Percentiles rank a stretch among this genome's conserved stretches.
Conservation (phyloP, 1,140 invertebrate genomes). For the Bombus sibiricus region DNA sequence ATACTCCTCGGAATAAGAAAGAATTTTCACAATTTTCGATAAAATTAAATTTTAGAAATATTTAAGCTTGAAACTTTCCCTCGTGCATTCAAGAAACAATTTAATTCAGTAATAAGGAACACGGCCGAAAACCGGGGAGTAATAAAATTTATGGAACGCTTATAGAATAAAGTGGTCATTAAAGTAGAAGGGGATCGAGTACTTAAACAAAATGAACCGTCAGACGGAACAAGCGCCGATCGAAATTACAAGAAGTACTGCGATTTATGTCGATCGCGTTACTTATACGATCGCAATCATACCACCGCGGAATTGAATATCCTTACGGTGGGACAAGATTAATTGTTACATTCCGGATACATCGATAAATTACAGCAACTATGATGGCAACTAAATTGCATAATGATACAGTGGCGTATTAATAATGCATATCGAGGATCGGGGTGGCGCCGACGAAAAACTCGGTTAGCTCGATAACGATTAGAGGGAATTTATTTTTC, state of each 20-base stretch:
- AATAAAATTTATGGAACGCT: constrained; percentile 10
- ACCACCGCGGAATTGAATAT: constrained; percentile 24
- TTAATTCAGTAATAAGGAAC: background rate
- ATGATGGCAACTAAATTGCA: constrained; percentile 51
- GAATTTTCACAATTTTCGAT: background rate
- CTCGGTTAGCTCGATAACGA: constrained; percentile 15
- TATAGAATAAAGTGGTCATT: constrained; percentile 11
- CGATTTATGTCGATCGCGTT: constrained; percentile 7
- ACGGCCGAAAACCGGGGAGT: background rate
- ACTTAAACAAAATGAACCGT: constrained; percentile 7
- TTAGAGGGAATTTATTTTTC: constrained; percentile 59
- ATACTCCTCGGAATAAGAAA: no score
- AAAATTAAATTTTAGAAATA: background rate
- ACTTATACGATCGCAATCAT: constrained; percentile 9
- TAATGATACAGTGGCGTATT: constrained; percentile 45
- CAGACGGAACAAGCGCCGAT: background rate
- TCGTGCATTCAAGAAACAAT: background rate
- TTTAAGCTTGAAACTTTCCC: background rate
- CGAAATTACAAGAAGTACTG: constrained; percentile 13
- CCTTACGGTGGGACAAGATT: background rate
- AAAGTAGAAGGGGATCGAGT: background rate
- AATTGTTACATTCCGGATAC: constrained; percentile 27
- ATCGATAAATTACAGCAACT: constrained; percentile 21
- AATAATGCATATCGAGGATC: constrained; percentile 31
- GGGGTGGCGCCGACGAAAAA: constrained; percentile 21